These are phyloP conservation scores for Stenotaenia linearis DNA, from an alignment of 2,888 invertebrate genomes.

Conservation along the genomic window DNA sequence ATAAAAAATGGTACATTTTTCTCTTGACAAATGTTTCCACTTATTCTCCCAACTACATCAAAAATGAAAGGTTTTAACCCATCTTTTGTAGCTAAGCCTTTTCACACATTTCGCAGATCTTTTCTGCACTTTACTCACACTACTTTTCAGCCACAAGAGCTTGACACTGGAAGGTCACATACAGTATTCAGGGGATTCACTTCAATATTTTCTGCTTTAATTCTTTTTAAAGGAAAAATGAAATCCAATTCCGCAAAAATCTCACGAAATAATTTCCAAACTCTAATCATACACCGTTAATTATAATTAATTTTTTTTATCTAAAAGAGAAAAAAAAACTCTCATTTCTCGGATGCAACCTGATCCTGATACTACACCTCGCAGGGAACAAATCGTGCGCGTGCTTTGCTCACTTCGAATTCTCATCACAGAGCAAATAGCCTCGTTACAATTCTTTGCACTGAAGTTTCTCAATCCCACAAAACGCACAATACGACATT, in stretches of 20 bases:
- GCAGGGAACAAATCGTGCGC: neutral
- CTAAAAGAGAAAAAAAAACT: neutral
- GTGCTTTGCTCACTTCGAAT: neutral
- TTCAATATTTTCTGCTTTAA: neutral
- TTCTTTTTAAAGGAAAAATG: neutral
- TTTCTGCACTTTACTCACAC: neutral
- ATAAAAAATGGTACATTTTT: too few relatives aligned
- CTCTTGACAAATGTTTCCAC: too few relatives aligned
- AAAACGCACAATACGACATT: neutral
- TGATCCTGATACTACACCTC: neutral
- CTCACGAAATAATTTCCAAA: neutral
- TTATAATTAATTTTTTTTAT: neutral
- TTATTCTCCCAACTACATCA: neutral
- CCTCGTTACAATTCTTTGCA: constrained; percentile 9
- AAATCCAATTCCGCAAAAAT: neutral
- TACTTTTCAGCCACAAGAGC: neutral
- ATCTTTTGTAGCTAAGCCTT: neutral
- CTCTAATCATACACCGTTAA: neutral
- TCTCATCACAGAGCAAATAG: neutral
- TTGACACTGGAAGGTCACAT: neutral
- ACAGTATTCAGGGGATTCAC: neutral
- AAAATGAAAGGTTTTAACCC: neutral
- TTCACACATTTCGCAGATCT: neutral
- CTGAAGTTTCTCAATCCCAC: neutral
- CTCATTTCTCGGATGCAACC: too few relatives aligned